Evolutionary conservation across 2,797 vertebrate species (phyloP).

Genomic region (Manis javanica): DNA sequence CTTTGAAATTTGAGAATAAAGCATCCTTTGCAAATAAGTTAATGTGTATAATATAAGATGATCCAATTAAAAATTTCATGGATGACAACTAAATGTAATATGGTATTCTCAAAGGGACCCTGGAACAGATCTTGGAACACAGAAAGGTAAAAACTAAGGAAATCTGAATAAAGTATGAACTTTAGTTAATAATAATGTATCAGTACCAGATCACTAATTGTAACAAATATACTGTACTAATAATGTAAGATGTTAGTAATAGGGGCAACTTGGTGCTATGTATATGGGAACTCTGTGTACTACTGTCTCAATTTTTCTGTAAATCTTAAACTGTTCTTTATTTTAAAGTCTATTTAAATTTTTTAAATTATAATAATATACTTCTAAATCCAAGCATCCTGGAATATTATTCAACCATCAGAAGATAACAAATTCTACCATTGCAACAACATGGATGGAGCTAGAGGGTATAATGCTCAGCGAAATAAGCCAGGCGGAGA

Average conservation of each 20-base stretch:
- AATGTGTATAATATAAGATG: neutral
- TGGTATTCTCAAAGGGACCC: neutral
- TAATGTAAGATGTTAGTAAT: neutral
- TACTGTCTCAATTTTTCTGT: neutral
- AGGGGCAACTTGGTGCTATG: neutral
- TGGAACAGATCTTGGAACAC: neutral
- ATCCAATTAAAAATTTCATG: conserved; percentile 25
- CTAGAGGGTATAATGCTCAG: too few relatives aligned
- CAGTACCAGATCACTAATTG: neutral
- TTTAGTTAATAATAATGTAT: neutral
- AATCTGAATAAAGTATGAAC: conserved; percentile 8
- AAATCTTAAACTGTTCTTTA: neutral
- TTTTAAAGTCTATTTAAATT: neutral
- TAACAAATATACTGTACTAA: neutral
- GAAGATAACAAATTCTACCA: too few relatives aligned
- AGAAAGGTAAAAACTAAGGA: conserved; percentile 35
- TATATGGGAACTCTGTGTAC: neutral
- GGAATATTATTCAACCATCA: too few relatives aligned
- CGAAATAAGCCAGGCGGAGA: too few relatives aligned
- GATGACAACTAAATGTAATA: neutral
- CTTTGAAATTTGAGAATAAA: conserved; percentile 46
- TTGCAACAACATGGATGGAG: too few relatives aligned
- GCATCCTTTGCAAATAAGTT: neutral
- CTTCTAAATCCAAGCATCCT: neutral
- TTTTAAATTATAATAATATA: neutral